Conservation (phyloP, 2,113 vertebrate species). For the Vidua chalybeata region DNA sequence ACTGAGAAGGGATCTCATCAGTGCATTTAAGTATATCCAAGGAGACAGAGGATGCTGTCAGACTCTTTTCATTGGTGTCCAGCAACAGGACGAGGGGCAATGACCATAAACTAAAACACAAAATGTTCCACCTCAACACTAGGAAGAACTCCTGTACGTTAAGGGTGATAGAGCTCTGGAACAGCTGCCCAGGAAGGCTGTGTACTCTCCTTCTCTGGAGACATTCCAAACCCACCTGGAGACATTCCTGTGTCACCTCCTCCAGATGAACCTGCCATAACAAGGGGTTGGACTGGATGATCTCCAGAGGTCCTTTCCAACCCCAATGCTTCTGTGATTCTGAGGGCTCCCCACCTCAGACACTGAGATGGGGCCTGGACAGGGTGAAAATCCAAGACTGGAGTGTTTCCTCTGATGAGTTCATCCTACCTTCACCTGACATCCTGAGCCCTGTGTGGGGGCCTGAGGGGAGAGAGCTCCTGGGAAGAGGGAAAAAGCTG, state of each 20-base stretch:
- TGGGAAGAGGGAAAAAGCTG: no score
- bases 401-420: fast-evolving
- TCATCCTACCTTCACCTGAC: not conserved
- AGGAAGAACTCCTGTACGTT: not conserved
- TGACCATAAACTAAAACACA: not conserved
- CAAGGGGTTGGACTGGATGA: not conserved
- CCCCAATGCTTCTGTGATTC: not conserved
- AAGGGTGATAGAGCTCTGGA: not conserved
- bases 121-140: not conserved
- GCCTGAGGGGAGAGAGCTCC: not conserved
- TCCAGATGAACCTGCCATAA: not conserved
- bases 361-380: fast-evolving
- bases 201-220: not conserved
- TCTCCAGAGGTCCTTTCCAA: not conserved
- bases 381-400: not conserved
- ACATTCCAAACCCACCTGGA: not conserved
- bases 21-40: not conserved
- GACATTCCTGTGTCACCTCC: not conserved
- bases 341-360: fast-evolving
- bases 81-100: not conserved
- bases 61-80: not conserved
- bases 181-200: not conserved
- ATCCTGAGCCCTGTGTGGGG: not conserved
- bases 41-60: not conserved
- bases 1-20: not conserved